Evolutionary conservation across 1,140 invertebrate species (phyloP), one percentile per base, ranked within the genome.

Genomic region (Zophobas morio): DNA sequence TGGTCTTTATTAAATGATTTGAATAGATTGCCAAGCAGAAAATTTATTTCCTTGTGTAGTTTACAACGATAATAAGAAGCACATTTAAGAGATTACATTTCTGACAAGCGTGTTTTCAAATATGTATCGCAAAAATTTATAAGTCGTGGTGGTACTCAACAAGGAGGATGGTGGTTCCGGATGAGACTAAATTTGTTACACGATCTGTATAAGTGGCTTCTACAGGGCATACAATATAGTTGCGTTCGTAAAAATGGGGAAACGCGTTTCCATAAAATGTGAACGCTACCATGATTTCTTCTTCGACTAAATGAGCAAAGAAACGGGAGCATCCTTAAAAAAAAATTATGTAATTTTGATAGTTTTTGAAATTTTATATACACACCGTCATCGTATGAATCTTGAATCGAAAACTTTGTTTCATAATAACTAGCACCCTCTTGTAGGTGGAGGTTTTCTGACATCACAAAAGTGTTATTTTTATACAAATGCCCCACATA

Each of bases 1-100:
- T 72, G 49, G 49, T 53, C 51, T 72, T 72, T 72, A 72, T 72
- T 72, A 72, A 72, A 72, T 72, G 51, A 72, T 72, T 72, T 72
- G 51, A 72, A 72, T 53, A 72, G 33, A 72, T 72, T 49, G 47
- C 70, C 46, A 72, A 72, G 46, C 51, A 53, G 70, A 72, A 72
- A 72, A 72, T 53, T 72, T 66, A 47, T 66, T 66, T 66, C 60
- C 60, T 66, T 66, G 35, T 66, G 2, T 57, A 57, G 35, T 57
- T 66, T 66, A 66, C 60, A 66, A 37, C 20, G 20, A 20, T 20
- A 20, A 20, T 20, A 20, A 20, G 20, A 20, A 20, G 42, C 8
- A 46, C 42, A 46, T 46, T 46, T 46, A 8, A 46, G 42, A 4
- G 42, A 4, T 46, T 46, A 20, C 20, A 20, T 46, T 3, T 46